Evolutionary conservation across 2,888 invertebrate species (phyloP).

Genomic region (Stramonita haemastoma): DNA sequence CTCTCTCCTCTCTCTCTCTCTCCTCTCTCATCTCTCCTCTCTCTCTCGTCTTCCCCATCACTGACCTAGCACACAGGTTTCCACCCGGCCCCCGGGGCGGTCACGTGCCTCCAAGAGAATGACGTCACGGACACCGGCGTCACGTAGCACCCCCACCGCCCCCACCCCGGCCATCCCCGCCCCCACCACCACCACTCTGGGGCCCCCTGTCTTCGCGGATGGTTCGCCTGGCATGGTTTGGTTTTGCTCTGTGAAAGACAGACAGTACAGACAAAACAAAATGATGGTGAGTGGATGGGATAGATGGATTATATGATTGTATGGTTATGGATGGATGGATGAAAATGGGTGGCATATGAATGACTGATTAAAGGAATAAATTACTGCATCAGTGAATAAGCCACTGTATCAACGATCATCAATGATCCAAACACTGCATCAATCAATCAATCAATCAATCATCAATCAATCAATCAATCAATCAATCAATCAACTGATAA

Average conservation of each 20-base stretch:
- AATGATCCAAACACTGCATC: too few relatives aligned
- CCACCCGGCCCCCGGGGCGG: slow-evolving; percentile 37
- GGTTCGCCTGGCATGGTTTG: neutral
- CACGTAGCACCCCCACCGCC: slow-evolving; percentile 23
- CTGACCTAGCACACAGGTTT: slow-evolving; percentile 20
- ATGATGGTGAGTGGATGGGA: neutral
- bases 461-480: too few relatives aligned
- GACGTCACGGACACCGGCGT: slow-evolving; percentile 35
- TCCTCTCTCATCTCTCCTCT: neutral
- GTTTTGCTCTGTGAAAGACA: neutral
- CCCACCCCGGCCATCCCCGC: slow-evolving; percentile 29
- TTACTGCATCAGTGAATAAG: neutral
- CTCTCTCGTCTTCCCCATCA: neutral
- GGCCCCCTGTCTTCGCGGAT: neutral
- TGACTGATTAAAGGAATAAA: too few relatives aligned
- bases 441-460: too few relatives aligned
- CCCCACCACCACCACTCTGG: slow-evolving; percentile 37
- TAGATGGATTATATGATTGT: neutral
- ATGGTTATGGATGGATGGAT: too few relatives aligned
- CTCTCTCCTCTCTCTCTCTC: neutral
- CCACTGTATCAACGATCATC: neutral
- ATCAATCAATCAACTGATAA: too few relatives aligned
- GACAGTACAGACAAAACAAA: too few relatives aligned
- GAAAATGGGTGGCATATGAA: too few relatives aligned
- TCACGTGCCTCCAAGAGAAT: slow-evolving; percentile 35